phyloP scores from a whole-genome alignment of 2,797 vertebrate genomes.

The Ctenopoma multispine region DNA sequence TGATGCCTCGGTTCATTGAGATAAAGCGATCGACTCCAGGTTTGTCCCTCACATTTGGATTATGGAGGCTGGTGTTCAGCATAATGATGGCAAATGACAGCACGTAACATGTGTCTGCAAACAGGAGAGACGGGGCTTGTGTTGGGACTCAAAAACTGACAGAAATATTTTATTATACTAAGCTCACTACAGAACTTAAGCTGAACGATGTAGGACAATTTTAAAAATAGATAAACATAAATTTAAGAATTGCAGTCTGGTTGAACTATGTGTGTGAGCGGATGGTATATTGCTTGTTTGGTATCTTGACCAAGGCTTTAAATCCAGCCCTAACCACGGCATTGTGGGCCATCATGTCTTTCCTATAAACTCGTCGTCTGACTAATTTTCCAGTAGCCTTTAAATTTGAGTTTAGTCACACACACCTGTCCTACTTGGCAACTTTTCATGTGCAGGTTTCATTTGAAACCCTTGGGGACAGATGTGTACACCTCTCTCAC shows the following conservation, averaged over 20 bases:
- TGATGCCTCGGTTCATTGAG: conserved; percentile 97
- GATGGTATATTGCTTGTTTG: too few relatives aligned
- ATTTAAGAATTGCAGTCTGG: too few relatives aligned
- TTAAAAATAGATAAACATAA: too few relatives aligned
- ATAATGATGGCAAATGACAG: conserved; percentile 98
- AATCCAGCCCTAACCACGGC: background rate
- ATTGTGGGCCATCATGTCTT: background rate
- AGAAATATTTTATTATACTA: too few relatives aligned
- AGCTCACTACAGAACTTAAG: too few relatives aligned
- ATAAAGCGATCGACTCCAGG: conserved; percentile 93
- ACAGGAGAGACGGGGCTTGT: conserved; percentile 21
- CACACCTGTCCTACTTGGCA: background rate
- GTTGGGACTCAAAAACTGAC: too few relatives aligned
- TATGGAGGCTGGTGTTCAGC: conserved; percentile 98
- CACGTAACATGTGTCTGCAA: conserved; percentile 94
- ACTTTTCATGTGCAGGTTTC: background rate
- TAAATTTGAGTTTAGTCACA: background rate
- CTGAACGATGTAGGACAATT: too few relatives aligned
- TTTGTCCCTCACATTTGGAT: conserved; percentile 97
- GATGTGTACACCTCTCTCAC: background rate
- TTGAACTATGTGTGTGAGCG: too few relatives aligned
- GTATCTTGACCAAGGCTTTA: background rate
- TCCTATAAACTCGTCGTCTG: background rate
- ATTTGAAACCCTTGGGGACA: too few relatives aligned
- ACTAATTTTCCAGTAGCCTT: background rate